A percentile compares a stretch with the other conserved stretches of the same genome.
phyloP scores from a whole-genome alignment of 1,140 invertebrate species.

The Zaprionus tsacasi region DNA sequence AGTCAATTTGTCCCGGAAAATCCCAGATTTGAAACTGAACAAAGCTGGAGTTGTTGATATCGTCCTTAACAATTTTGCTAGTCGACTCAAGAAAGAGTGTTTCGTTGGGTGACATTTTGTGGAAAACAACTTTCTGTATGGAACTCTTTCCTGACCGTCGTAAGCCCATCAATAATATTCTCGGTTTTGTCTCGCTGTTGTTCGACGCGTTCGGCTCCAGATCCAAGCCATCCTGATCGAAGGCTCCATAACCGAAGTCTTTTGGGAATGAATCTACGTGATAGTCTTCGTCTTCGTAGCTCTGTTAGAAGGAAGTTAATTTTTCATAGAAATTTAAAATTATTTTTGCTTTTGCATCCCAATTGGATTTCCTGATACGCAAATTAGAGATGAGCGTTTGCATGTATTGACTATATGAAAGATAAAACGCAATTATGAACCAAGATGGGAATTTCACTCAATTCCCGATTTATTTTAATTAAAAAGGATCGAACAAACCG shows the following conservation, averaged over 20 bases:
- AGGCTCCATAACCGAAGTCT: conserved; percentile 95
- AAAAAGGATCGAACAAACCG: neutral
- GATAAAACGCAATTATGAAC: neutral
- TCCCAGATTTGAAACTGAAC: conserved; percentile 99
- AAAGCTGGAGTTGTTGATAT: conserved; percentile 98
- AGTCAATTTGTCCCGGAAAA: conserved; percentile 99
- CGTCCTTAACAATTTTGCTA: conserved; percentile 99
- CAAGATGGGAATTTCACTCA: neutral
- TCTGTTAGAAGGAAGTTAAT: conserved; percentile 81
- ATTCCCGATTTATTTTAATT: neutral
- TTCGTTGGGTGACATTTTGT: conserved; percentile 99
- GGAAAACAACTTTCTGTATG: conserved; percentile 99
- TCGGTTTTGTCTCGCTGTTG: conserved; percentile 88
- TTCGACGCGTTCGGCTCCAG: conserved; percentile 58
- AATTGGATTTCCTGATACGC: conserved; percentile 15
- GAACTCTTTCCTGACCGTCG: conserved; percentile 99
- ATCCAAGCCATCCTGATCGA: conserved; percentile 88
- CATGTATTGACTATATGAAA: neutral
- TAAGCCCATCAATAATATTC: conserved; percentile 97
- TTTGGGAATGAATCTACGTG: conserved; percentile 93
- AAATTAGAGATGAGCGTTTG: conserved; percentile 26
- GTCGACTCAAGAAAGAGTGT: conserved; percentile 99
- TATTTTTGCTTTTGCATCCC: neutral
- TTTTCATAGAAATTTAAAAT: neutral
- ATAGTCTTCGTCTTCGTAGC: conserved; percentile 88